Percentiles rank a stretch among this genome's conserved stretches.
phyloP scores from a whole-genome alignment of 2,797 vertebrate species.

The Potorous gilbertii region DNA sequence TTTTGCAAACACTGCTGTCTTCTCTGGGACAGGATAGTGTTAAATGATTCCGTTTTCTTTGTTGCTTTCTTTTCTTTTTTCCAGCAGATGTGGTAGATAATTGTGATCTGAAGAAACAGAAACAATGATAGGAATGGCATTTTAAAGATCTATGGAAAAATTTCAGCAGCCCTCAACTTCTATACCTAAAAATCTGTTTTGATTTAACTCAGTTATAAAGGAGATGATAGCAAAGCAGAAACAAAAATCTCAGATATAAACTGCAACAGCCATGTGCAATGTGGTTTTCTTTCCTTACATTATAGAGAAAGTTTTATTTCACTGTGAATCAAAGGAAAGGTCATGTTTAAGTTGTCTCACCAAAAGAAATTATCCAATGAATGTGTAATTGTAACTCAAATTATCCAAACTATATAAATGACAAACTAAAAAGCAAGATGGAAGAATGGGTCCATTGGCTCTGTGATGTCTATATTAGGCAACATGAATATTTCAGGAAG shows the following conservation, averaged over 20 bases:
- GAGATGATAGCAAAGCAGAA: slow-evolving; percentile 57
- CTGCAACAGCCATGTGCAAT: slow-evolving; percentile 63
- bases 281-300: slow-evolving; percentile 63
- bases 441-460: slow-evolving; percentile 63
- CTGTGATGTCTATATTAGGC: slow-evolving; percentile 68
- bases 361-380: slow-evolving; percentile 75
- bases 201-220: slow-evolving; percentile 30
- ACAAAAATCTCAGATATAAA: slow-evolving; percentile 53
- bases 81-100: slow-evolving; percentile 30
- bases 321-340: slow-evolving; percentile 73
- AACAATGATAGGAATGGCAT: slow-evolving; percentile 14
- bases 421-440: slow-evolving; percentile 69
- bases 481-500: slow-evolving; percentile 66
- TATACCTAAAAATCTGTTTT: slow-evolving; percentile 5
- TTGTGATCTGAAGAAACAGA: slow-evolving; percentile 15
- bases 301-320: slow-evolving; percentile 68
- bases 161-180: slow-evolving; percentile 39
- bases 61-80: not conserved
- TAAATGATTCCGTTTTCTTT: slow-evolving; percentile 31
- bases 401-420: slow-evolving; percentile 72
- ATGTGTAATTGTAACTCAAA: slow-evolving; percentile 69
- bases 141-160: slow-evolving; percentile 43
- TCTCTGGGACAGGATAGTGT: not conserved
- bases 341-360: slow-evolving; percentile 72
- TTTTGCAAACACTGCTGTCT: slow-evolving; percentile 56